phyloP scores from a whole-genome alignment of 1,140 invertebrate species.

The Globodera rostochiensis region DNA sequence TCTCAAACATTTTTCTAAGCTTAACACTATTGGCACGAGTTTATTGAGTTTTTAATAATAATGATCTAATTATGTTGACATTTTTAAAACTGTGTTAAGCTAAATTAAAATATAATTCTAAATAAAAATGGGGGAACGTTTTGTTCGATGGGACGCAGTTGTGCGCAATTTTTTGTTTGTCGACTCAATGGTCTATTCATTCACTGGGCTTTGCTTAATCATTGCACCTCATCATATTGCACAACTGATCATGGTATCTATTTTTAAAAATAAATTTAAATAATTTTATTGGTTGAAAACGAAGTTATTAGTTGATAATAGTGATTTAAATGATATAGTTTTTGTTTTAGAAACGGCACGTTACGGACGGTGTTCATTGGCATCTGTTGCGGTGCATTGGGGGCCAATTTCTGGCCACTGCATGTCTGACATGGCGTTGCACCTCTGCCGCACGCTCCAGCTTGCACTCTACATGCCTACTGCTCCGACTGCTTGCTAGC shows the following conservation, averaged over 20 bases:
- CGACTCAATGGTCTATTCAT: background rate
- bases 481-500: constrained; percentile 51
- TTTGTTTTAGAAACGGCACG: constrained; percentile 36
- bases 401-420: constrained; percentile 58
- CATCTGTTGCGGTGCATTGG: constrained; percentile 63
- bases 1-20: too few species aligned
- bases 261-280: background rate
- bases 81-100: too few species aligned
- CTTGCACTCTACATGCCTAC: constrained; percentile 53
- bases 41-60: too few species aligned
- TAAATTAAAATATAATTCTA: too few species aligned
- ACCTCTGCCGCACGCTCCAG: constrained; percentile 34
- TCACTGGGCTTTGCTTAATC: background rate
- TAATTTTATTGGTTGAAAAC: too few species aligned
- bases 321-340: background rate
- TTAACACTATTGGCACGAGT: too few species aligned
- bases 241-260: background rate
- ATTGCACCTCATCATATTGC: background rate
- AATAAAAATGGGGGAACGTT: background rate
- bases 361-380: constrained; percentile 65
- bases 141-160: background rate
- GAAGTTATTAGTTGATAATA: too few species aligned
- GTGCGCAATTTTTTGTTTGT: background rate
- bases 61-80: too few species aligned
- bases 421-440: constrained; percentile 48